These are phyloP conservation scores for Salmo trutta DNA, from an alignment of 2,797 vertebrate genomes.

Conservation along the genomic window DNA sequence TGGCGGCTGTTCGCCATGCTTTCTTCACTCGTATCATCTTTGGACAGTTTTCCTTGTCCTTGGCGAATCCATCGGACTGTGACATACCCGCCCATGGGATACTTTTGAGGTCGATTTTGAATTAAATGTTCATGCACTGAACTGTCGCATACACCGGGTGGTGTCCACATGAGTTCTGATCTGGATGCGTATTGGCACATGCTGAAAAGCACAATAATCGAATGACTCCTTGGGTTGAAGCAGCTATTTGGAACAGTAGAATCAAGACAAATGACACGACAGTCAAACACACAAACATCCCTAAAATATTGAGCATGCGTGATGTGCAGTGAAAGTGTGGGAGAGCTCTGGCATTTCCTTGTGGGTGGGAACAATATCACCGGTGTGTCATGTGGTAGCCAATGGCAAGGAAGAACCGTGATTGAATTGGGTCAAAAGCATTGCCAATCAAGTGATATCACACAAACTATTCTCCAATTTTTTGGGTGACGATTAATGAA, in stretches of 20 bases:
- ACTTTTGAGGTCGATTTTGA: background rate
- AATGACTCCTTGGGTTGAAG: background rate
- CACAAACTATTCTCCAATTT: background rate
- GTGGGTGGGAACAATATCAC: background rate
- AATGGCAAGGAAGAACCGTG: background rate
- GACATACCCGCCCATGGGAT: background rate
- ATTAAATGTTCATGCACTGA: background rate
- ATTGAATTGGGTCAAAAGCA: background rate
- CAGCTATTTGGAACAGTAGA: background rate
- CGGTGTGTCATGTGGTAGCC: background rate
- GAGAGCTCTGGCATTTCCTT: background rate
- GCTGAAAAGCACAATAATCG: background rate
- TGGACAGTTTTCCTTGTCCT: background rate
- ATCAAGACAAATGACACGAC: background rate
- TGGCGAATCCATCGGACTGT: background rate
- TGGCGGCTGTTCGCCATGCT: background rate
- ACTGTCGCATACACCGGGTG: background rate
- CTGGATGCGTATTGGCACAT: background rate
- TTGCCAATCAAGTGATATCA: background rate
- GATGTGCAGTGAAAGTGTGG: background rate
- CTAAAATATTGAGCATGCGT: background rate
- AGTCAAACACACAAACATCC: background rate
- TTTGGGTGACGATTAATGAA: too few species aligned
- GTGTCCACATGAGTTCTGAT: background rate
- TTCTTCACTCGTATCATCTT: background rate